Percentiles rank a stretch among this genome's conserved stretches.
These are phyloP conservation scores for Metalampra italica DNA, from an alignment of 2,888 invertebrate species.

Conservation along the genomic window DNA sequence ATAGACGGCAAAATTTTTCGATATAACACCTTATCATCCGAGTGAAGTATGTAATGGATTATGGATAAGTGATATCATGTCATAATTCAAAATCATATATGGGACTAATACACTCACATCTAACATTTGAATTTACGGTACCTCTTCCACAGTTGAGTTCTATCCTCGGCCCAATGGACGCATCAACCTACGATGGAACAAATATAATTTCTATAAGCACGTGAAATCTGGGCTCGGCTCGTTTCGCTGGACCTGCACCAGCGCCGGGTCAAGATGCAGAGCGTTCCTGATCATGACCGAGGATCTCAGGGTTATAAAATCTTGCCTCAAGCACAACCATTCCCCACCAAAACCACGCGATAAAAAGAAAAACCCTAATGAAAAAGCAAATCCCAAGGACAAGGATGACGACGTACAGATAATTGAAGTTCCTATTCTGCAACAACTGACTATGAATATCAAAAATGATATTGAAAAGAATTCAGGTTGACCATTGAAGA, in stretches of 20 bases:
- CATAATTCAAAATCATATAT: too few species aligned
- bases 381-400: not conserved
- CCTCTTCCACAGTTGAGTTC: constrained; percentile 10
- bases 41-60: too few species aligned
- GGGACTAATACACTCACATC: too few species aligned
- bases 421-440: not conserved
- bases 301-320: constrained; percentile 19
- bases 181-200: constrained; percentile 12
- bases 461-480: not conserved
- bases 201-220: constrained; percentile 14
- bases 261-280: not conserved
- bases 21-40: too few species aligned
- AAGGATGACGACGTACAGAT: not conserved
- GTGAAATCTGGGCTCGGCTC: not conserved
- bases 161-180: constrained; percentile 10
- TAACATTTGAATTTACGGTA: not conserved
- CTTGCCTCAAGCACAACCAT: constrained; percentile 3
- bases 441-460: not conserved
- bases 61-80: too few species aligned
- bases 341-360: not conserved
- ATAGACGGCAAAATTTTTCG: too few species aligned
- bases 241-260: constrained; percentile 4
- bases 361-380: not conserved
- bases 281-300: constrained; percentile 9
- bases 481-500: too few species aligned